These are phyloP conservation scores for Smutsia temminckii DNA, from an alignment of 2,797 vertebrate genomes.

Conservation along the genomic window DNA sequence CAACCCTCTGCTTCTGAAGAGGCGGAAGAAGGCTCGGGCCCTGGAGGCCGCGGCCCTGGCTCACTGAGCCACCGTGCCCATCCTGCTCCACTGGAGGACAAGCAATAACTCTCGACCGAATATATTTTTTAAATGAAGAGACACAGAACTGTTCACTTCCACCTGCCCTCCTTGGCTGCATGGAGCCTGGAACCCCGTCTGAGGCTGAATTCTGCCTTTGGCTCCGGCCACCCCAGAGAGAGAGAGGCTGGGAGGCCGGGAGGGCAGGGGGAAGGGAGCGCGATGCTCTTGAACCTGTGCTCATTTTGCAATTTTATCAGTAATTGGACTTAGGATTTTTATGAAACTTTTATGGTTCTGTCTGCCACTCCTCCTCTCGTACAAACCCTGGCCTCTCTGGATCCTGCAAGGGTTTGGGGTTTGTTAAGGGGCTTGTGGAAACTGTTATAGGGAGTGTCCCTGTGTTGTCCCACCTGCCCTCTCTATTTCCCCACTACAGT, in stretches of 20 bases:
- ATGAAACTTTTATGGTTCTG: constrained; percentile 66
- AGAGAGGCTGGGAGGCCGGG: not conserved
- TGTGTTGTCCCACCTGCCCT: not conserved
- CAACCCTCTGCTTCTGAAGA: constrained; percentile 96
- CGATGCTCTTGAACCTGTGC: constrained; percentile 63
- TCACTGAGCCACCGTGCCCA: constrained; percentile 82
- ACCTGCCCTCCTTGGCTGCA: constrained; percentile 59
- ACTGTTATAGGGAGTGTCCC: not conserved
- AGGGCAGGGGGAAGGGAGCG: constrained; percentile 61
- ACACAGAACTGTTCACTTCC: constrained; percentile 72
- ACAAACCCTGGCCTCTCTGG: not conserved
- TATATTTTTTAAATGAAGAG: constrained; percentile 82
- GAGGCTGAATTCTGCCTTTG: constrained; percentile 80
- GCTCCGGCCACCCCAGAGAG: constrained; percentile 57
- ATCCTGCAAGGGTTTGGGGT: not conserved
- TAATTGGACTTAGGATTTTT: constrained; percentile 75
- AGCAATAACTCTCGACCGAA: constrained; percentile 94
- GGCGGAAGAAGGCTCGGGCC: constrained; percentile 93
- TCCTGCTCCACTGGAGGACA: constrained; percentile 83
- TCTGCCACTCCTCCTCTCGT: not conserved
- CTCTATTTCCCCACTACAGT: not conserved
- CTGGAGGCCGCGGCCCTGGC: constrained; percentile 81
- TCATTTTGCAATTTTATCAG: constrained; percentile 70
- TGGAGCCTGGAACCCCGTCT: constrained; percentile 76
- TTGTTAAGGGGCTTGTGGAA: constrained; percentile 45